Evolutionary conservation across 2,113 vertebrate species (phyloP).

Genomic region (Mobula birostris): DNA sequence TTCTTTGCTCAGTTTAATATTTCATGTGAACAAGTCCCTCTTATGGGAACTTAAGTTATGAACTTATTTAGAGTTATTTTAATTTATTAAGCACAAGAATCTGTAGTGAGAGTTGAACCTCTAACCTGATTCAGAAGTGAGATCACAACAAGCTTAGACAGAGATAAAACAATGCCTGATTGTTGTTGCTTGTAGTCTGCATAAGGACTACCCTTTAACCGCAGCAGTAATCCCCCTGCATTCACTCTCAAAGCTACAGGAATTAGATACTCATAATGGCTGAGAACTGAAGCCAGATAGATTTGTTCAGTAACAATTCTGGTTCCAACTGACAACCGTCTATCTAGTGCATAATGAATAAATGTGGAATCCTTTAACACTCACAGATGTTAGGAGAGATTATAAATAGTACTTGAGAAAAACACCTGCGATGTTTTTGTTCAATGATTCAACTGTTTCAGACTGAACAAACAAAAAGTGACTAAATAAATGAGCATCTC

Average conservation of each 20-base stretch:
- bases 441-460: not conserved
- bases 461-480: not conserved
- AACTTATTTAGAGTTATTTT: too few species aligned
- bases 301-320: not conserved
- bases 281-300: not conserved
- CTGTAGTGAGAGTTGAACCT: too few species aligned
- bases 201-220: too few species aligned
- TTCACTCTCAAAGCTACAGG: not conserved
- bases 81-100: too few species aligned
- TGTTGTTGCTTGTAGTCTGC: not conserved
- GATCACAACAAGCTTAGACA: too few species aligned
- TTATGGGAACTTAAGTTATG: too few species aligned
- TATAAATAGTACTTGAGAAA: slow-evolving; percentile 32
- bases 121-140: too few species aligned
- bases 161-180: not conserved
- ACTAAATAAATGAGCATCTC: not conserved
- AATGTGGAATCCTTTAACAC: not conserved
- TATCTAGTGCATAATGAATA: not conserved
- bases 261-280: not conserved
- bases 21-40: too few species aligned
- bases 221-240: not conserved
- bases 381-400: not conserved
- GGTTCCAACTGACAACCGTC: slow-evolving; percentile 6
- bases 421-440: not conserved
- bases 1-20: too few species aligned